These are phyloP conservation scores for Protophormia terraenovae DNA, from an alignment of 2,888 invertebrate species.

Conservation along the genomic window DNA sequence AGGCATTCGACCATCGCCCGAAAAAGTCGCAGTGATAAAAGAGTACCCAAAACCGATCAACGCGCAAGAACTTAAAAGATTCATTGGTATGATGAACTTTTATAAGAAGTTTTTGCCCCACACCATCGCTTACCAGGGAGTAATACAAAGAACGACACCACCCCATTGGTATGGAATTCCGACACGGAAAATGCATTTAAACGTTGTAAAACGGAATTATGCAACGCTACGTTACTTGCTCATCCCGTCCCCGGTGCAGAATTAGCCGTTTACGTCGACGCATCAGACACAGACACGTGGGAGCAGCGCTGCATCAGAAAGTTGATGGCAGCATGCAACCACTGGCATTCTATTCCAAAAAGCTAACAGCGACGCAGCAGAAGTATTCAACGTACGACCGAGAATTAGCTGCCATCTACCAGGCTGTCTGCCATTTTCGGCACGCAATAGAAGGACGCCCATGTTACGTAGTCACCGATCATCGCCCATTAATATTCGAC, in stretches of 20 bases:
- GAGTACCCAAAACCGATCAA: neutral
- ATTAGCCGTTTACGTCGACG: constrained; percentile 47
- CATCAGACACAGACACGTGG: constrained; percentile 46
- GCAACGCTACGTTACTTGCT: constrained; percentile 43
- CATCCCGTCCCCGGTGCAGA: constrained; percentile 30
- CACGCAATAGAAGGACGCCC: neutral
- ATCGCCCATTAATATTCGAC: neutral
- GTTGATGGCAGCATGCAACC: constrained; percentile 30
- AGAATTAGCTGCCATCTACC: neutral
- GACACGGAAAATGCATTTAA: constrained; percentile 49
- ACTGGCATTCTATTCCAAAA: neutral
- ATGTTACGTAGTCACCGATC: neutral
- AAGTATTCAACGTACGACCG: constrained; percentile 65
- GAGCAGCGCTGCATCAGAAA: constrained; percentile 46
- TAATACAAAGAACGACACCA: constrained; percentile 61
- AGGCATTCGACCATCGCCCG: constrained; percentile 60
- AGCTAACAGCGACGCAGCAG: neutral
- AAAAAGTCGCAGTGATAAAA: constrained; percentile 37
- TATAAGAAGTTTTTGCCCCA: constrained; percentile 61
- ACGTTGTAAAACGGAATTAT: constrained; percentile 42
- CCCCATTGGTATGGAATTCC: constrained; percentile 37
- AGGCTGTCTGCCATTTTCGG: constrained; percentile 7
- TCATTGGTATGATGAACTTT: constrained; percentile 67
- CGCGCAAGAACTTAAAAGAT: constrained; percentile 58
- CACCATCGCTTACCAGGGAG: constrained; percentile 31